Evolutionary conservation across 2,797 vertebrate genomes (phyloP), one percentile per base, ranked within the genome.

Genomic region (Paratrypauchen microcephalus): DNA sequence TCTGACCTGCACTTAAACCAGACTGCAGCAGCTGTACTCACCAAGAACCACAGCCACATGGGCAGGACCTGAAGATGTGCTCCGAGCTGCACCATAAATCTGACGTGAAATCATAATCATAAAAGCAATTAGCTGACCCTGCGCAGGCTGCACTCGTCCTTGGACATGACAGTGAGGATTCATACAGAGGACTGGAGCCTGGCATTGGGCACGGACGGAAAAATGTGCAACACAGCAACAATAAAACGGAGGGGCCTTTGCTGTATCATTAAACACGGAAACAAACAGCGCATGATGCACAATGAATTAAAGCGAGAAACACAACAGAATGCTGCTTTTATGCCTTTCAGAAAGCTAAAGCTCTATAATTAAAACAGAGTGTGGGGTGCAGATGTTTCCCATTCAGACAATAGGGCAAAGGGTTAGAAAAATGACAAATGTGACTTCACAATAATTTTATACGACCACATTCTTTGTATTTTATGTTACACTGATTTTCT

Each of bases 41-140:
- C 89, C 77, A 16, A 91, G 89, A 88, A 30, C 58, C 58, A 60
- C 84, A 87, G 86, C 90, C 86, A 84, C 84, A 86, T 92, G 91
- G 84, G 87, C 89, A 91, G 88, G 89, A 91, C 89, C 88, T 91
- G 88, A 87, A 92, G 89, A 90, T 89, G 88, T 88, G 91, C 92
- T 92, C 82, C 39, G 87, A 93, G 92, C 92, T 88, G 92, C 92
- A 92, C 92, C 80, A 94, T 94, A 94, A 94, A 94, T 93, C 92
- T 93, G 91, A 94, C 90, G 92, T 93, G 92, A 92, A 94, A 94
- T 94, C 93, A 94, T 94, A 94, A 94, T 93, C 92, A 94, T 94
- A 94, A 94, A 93, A 93, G 93, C 93, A 94, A 94, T 94, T 94
- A 93, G 94, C 91, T 94, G 93, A 94, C 93, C 93, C 93, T 91